These are phyloP conservation scores for Mormyrus proboscirostris DNA, from an alignment of 2,797 vertebrate genomes.

Conservation along the genomic window DNA sequence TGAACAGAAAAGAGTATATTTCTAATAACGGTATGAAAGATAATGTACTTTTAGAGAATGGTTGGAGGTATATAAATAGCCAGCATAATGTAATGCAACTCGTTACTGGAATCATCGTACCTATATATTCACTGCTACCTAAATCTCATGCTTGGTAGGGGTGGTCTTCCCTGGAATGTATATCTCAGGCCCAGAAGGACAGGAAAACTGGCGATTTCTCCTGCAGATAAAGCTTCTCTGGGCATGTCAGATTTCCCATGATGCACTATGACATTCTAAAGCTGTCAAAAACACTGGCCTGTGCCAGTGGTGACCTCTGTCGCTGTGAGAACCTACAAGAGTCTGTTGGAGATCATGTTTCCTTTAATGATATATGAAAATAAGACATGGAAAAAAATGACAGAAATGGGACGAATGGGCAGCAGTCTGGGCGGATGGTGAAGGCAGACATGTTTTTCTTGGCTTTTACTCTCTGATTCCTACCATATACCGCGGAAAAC, in stretches of 20 bases:
- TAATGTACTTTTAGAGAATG: neutral
- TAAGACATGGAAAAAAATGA: neutral
- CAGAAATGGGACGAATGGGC: neutral
- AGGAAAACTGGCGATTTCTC: neutral
- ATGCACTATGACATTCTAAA: neutral
- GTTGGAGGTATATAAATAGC: neutral
- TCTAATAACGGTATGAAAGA: neutral
- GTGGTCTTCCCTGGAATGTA: neutral
- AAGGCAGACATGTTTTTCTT: neutral
- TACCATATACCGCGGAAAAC: neutral
- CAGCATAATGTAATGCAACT: neutral
- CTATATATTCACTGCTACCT: neutral
- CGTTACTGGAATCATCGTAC: neutral
- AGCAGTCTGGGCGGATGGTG: neutral
- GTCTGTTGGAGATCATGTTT: neutral
- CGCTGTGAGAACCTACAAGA: neutral
- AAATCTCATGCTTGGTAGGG: neutral
- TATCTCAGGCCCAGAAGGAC: neutral
- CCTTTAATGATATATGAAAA: neutral
- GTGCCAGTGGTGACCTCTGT: neutral
- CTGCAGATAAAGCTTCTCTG: neutral
- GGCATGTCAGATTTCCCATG: neutral
- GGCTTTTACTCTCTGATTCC: neutral
- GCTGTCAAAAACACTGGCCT: neutral
- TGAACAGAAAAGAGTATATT: neutral